A percentile compares a stretch with the other conserved stretches of the same genome.
Conservation (phyloP, 2,113 vertebrate genomes). For the Dendropsophus ebraccatus region DNA sequence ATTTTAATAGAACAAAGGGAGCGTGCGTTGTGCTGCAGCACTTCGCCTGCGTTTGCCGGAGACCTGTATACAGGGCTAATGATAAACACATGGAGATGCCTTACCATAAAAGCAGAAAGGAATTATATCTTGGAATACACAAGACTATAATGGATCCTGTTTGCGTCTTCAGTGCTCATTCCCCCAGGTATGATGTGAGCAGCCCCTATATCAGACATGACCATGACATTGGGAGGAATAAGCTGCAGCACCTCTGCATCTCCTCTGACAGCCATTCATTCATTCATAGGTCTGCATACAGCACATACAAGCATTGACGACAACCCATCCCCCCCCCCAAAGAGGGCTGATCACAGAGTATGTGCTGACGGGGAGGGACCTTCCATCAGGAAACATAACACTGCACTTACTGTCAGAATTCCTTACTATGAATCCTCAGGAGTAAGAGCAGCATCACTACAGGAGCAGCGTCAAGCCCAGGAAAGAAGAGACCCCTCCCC, state of each 20-base stretch:
- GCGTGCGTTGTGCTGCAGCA: background rate
- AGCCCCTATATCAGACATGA: constrained; percentile 20
- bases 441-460: constrained; percentile 61
- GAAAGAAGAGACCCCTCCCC: constrained; percentile 73
- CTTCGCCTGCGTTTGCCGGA: background rate
- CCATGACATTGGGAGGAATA: background rate
- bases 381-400: constrained; percentile 57
- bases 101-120: constrained; percentile 56
- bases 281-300: constrained; percentile 57
- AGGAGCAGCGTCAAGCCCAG: constrained; percentile 62
- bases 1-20: background rate
- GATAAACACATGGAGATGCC: constrained; percentile 41
- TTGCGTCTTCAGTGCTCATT: background rate
- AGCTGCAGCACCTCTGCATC: constrained; percentile 54
- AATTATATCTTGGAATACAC: background rate
- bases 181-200: constrained; percentile 12
- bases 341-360: constrained; percentile 60
- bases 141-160: background rate
- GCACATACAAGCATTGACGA: constrained; percentile 51
- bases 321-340: constrained; percentile 61
- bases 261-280: constrained; percentile 57
- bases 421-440: constrained; percentile 62
- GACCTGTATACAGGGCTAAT: constrained; percentile 66
- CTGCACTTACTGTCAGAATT: constrained; percentile 78
- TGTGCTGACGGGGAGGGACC: constrained; percentile 1